Base-by-base conservation (phyloP, 2,888 invertebrate species). In the Tuberolachnus salignus region DNA sequence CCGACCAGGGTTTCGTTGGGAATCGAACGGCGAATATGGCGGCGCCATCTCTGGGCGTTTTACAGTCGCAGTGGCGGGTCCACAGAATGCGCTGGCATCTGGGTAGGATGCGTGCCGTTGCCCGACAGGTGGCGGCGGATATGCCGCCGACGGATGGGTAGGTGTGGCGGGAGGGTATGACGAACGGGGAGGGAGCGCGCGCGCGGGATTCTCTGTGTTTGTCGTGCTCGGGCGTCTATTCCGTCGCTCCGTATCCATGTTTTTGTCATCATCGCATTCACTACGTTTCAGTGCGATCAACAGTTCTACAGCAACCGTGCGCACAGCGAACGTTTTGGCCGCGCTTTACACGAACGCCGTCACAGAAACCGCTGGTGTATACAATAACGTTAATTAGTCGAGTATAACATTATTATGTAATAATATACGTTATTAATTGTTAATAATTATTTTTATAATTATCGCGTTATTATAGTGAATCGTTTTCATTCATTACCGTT, bases 241-340 rank as follows among this genome's bases (percentile, higher is more conserved):
- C 80, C 59, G 59, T 67, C n/a, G 34, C 57, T 19, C 71, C 53
- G 63, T 19, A 61, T 71, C 64, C 61, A 64, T 71, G 80, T 80
- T 71, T 46, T 80, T 63, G 71, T 71, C 64, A 23, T 80, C 63
- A 23, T 80, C 63, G 63, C 80, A 23, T 23, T 26, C 61, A 26
- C 71, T 59, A 16, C 63, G 14, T 80, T 80, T 23, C 63, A 53
- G 67, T 49, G 67, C 34, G 67, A 69, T 78, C 75, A 78, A 78
- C 75, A 78, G 75, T 71, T 70, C 63, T 63, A 64, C 42, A 14
- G 34, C 70, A 21, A 44, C 71, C n/a, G 70, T 49, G 49, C 70
- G 70, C 59, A 59, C 4, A 19, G 51, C 26, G 4, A 72, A 59
- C 55, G 69, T 73, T n/a, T 69, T 57, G 14, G 46, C 70, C 71